Percentiles rank a stretch among this genome's conserved stretches.
Evolutionary conservation across 2,888 invertebrate genomes (phyloP).

Genomic region (Scrobipalpa costella): DNA sequence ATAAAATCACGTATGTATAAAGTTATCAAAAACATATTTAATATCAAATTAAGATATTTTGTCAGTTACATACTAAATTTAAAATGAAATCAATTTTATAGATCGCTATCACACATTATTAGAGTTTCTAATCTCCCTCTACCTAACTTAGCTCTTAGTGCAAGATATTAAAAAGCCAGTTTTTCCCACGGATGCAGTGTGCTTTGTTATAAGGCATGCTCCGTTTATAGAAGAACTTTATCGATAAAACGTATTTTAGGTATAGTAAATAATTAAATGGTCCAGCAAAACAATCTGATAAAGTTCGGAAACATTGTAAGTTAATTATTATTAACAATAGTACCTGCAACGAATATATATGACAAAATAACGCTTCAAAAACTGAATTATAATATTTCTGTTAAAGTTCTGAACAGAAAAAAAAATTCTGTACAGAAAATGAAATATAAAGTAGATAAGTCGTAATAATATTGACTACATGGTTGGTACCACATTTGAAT

Average conservation of each 20-base stretch:
- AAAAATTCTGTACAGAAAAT: too few species aligned
- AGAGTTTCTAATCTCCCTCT: not conserved
- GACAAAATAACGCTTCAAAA: too few species aligned
- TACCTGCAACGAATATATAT: too few species aligned
- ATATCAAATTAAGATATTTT: not conserved
- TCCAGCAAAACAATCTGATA: conserved; percentile 40
- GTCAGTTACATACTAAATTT: not conserved
- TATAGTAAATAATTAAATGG: conserved; percentile 22
- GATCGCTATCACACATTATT: not conserved
- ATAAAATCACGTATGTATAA: too few species aligned
- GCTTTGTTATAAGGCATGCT: conserved; percentile 60
- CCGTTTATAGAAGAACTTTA: conserved; percentile 43
- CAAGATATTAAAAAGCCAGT: conserved; percentile 67
- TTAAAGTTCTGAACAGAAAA: too few species aligned
- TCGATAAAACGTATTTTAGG: conserved; percentile 47
- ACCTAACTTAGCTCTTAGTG: conserved; percentile 34
- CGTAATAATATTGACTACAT: too few species aligned
- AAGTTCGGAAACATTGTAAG: not conserved
- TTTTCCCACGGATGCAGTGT: conserved; percentile 69
- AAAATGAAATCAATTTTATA: not conserved
- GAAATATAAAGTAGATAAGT: too few species aligned
- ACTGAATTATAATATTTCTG: too few species aligned
- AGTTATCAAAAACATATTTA: too few species aligned
- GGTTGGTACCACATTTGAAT: too few species aligned
- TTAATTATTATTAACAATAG: too few species aligned